These are phyloP conservation scores for Acrossocheilus wenchowensis DNA, from an alignment of 2,797 vertebrate genomes.

Conservation along the genomic window DNA sequence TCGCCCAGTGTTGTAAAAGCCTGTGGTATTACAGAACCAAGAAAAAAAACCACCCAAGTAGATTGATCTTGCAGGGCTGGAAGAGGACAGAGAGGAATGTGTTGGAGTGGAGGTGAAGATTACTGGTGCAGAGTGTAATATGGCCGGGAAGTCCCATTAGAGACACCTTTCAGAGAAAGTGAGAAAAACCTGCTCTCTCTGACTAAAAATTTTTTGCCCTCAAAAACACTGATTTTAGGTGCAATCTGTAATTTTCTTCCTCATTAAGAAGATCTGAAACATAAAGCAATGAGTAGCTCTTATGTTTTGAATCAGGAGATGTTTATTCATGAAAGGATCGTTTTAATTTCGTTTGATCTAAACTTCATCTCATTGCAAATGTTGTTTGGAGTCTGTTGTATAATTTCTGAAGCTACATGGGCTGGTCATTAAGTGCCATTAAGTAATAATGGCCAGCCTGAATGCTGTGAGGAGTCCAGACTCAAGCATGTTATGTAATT, in stretches of 20 bases:
- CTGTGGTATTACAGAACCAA: constrained; percentile 30
- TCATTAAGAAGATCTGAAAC: not conserved
- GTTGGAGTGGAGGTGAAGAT: constrained; percentile 53
- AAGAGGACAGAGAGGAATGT: constrained; percentile 62
- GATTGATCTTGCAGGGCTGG: constrained; percentile 56
- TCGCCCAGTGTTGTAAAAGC: constrained; percentile 16
- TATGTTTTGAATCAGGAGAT: constrained; percentile 8
- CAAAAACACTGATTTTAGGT: not conserved
- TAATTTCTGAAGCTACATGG: constrained; percentile 53
- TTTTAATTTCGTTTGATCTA: constrained; percentile 58
- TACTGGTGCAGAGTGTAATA: constrained; percentile 45
- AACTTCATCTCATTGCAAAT: constrained; percentile 52
- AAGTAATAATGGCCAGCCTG: constrained; percentile 55
- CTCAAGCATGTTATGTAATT: constrained; percentile 57
- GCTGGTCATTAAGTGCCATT: constrained; percentile 58
- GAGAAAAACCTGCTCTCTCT: constrained; percentile 19
- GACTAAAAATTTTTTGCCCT: not conserved
- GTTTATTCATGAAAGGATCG: not conserved
- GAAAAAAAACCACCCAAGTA: constrained; percentile 37
- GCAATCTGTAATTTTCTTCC: not conserved
- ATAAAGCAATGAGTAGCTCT: not conserved
- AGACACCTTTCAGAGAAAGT: constrained; percentile 32
- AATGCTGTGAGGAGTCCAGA: constrained; percentile 51
- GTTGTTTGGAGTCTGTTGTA: constrained; percentile 39
- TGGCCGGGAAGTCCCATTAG: constrained; percentile 49